These are phyloP conservation scores for Agriopis leucophaearia DNA, from an alignment of 2,888 invertebrate genomes.

Conservation along the genomic window DNA sequence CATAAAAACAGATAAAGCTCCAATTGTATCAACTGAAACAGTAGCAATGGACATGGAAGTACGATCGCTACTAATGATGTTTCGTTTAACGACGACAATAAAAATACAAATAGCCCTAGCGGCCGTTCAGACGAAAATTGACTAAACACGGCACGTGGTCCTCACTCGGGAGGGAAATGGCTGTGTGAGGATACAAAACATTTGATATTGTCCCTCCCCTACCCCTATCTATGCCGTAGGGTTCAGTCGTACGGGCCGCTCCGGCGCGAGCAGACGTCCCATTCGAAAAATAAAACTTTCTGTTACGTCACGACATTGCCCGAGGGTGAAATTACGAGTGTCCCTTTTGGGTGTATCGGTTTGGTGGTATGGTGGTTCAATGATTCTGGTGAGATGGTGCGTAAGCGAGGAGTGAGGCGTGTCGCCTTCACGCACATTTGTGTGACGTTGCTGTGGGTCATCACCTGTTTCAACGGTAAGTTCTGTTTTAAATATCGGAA, in stretches of 20 bases:
- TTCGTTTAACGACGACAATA: constrained; percentile 74
- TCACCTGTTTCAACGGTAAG: constrained; percentile 81
- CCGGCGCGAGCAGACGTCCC: constrained; percentile 63
- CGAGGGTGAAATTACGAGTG: constrained; percentile 66
- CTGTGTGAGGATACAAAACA: constrained; percentile 78
- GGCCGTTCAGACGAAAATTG: constrained; percentile 74
- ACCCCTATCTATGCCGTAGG: constrained; percentile 60
- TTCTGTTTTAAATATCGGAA: constrained; percentile 54
- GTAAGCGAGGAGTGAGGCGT: constrained; percentile 69
- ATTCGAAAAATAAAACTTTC: constrained; percentile 59
- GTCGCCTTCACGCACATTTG: constrained; percentile 71
- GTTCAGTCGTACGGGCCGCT: constrained; percentile 70
- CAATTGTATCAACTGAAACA: constrained; percentile 45
- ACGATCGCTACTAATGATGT: constrained; percentile 69
- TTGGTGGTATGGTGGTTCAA: constrained; percentile 77
- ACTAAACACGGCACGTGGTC: constrained; percentile 79
- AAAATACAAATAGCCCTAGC: constrained; percentile 71
- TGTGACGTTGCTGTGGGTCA: constrained; percentile 72
- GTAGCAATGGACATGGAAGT: constrained; percentile 64
- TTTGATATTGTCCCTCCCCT: constrained; percentile 72
- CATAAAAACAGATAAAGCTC: constrained; percentile 35
- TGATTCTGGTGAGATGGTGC: constrained; percentile 78
- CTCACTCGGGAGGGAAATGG: constrained; percentile 70
- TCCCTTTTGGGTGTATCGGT: constrained; percentile 60
- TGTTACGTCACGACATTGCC: constrained; percentile 75